Base-by-base conservation (phyloP, 2,797 vertebrate species). In the Hephaestus fuliginosus region DNA sequence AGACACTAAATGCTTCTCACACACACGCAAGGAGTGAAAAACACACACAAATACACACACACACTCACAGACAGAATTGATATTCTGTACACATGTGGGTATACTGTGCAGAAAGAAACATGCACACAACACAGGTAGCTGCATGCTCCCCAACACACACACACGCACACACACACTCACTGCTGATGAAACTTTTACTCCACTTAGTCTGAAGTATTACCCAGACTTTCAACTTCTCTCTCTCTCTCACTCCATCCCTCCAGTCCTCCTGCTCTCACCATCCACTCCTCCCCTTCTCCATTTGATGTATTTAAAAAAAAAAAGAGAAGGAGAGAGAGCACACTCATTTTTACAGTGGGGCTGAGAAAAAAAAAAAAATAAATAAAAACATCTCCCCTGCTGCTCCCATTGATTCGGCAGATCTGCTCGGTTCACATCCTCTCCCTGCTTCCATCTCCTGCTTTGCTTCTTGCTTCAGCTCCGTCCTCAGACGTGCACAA, bases 381-480 rank as follows among this genome's bases (percentile, higher is more conserved):
- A 56, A 76, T 72, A 48, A 68, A 77, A 79, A 70, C 39, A 52
- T 65, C 68, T 87, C 77, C 70, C 70, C 39, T 76, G 88, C 81
- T 88, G 79, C 70, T 68, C 20, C 46, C 77, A 88, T 84, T 71
- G 90, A 89, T 90, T 84, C 74, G 76, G 76, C 75, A 68, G 79
- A 87, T 83, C 83, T 78, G 76, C 72, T 64, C 33, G 5, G 66
- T 65, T 80, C 75, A 53, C 7, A 14, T 64, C 67, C 70, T 73
- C 70, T 51, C 65, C 48, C 61, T 56, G 20, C 53, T 68, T 48
- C 64, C 46, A 15, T 46, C 63, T 67, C 13, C 17, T n/a, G 33
- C 44, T 64, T 68, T 53, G 46, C 65, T 18, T 77, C 82, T 62
- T 48, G 17, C 69, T 48, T 78, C 65, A 30, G 52, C 63, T 60